Base-by-base conservation (phyloP, 1,140 invertebrate genomes). In the Camponotus vicinus region DNA sequence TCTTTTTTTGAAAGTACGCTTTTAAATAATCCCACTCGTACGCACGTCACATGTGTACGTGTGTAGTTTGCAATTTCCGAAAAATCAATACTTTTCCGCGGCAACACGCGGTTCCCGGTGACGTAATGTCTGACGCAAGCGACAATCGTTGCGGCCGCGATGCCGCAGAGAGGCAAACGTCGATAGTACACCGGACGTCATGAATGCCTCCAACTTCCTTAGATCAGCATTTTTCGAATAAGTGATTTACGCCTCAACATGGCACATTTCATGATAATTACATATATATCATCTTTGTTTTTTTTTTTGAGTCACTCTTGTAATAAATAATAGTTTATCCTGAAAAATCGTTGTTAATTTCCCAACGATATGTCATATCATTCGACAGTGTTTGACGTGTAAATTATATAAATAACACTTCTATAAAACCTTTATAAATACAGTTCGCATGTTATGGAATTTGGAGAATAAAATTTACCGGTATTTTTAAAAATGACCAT, bases 61-160 rank as follows among this genome's bases (percentile, higher is more conserved):
- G 69, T 42, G 45, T 27, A 64, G 11, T 34, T 37, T 52, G 40
- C 34, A 59, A 85, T 89, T 88, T 69, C 57, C 73, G 80, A 85
- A 89, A 89, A 89, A 86, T 89, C 88, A 88, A 89, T 89, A 88
- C 64, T 88, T 86, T 85, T 86, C 69, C 66, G 70, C 55, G 85
- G 75, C 59, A 73, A 78, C 78, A 70, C 78, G 34, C 78, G 78
- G 34, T 45, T 69, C 34, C 63, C 77, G 21, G 37, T 92, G 91
- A 92, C 92, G 92, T 92, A 89, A 92, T 80, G 90, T 3, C 90
- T 93, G 92, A 93, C 92, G 92, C 88, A 93, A 92, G 90, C 91
- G 88, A 91, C 92, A 92, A 93, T 92, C 92, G 92, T 93, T 86
- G 91, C 87, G 90, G 79, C 83, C 88, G 88, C 87, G 88, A 89